Percentiles rank a stretch among this genome's conserved stretches.
Evolutionary conservation across 1,140 invertebrate species (phyloP).

Genomic region (Heliconius eleuchia): DNA sequence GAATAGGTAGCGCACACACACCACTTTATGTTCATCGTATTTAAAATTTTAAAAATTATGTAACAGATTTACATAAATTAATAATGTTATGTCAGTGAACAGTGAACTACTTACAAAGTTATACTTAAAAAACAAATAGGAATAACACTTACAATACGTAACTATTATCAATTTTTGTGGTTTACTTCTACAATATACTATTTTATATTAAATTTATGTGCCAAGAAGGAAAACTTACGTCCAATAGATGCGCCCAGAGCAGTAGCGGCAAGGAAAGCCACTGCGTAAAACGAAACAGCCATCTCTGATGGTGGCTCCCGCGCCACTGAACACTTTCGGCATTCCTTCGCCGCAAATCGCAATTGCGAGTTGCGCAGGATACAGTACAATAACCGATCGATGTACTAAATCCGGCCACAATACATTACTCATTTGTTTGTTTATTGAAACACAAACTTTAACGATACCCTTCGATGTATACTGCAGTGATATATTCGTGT

Average conservation of each 20-base stretch:
- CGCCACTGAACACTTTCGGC: constrained; percentile 70
- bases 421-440: constrained; percentile 23
- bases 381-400: constrained; percentile 43
- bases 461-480: constrained; percentile 24
- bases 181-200: not conserved
- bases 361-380: constrained; percentile 61
- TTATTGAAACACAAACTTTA: constrained; percentile 5
- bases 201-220: constrained; percentile 11
- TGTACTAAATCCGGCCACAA: constrained; percentile 1
- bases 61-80: too few relatives aligned
- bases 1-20: not conserved
- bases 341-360: constrained; percentile 67
- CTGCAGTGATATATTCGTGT: not conserved
- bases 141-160: too few relatives aligned
- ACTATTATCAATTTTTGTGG: too few relatives aligned
- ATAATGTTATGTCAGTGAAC: too few relatives aligned
- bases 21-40: too few relatives aligned
- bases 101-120: too few relatives aligned
- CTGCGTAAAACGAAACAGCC: constrained; percentile 66
- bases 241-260: constrained; percentile 68
- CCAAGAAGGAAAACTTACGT: constrained; percentile 58
- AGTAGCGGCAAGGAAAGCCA: constrained; percentile 61
- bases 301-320: constrained; percentile 62
- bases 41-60: too few relatives aligned
- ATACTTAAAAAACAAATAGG: too few relatives aligned